Evolutionary conservation across 92 coral and sea anemone genomes (phyloP).

Genomic region (Phenganax stokvisi): DNA sequence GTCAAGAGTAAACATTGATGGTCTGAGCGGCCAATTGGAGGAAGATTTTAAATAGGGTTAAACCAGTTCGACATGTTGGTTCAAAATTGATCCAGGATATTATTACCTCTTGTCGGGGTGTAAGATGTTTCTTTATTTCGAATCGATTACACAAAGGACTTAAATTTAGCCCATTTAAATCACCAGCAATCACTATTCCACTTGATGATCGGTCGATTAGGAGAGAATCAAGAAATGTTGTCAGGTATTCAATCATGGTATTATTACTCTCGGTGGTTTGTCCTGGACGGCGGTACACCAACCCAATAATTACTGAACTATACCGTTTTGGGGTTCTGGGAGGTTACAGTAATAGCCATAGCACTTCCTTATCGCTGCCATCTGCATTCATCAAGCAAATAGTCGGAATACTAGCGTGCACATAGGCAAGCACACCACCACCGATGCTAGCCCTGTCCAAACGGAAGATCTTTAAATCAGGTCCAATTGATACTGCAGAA

Average conservation of each 20-base stretch:
- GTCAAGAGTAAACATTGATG: slow-evolving; percentile 33
- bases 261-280: slow-evolving; percentile 8
- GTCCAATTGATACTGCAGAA: too few relatives aligned
- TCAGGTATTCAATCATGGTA: slow-evolving; percentile 6
- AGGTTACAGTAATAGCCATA: slow-evolving; percentile 25
- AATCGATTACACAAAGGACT: not conserved
- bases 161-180: slow-evolving; percentile 14
- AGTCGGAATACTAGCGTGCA: too few relatives aligned
- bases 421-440: too few relatives aligned
- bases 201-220: slow-evolving; percentile 12
- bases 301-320: slow-evolving; percentile 4
- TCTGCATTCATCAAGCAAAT: too few relatives aligned
- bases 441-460: too few relatives aligned
- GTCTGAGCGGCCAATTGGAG: slow-evolving; percentile 33
- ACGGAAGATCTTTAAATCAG: too few relatives aligned
- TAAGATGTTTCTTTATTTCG: not conserved
- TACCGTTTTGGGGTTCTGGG: slow-evolving; percentile 23
- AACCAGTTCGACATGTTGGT: slow-evolving; percentile 25
- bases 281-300: slow-evolving; percentile 32
- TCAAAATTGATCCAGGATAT: slow-evolving; percentile 8
- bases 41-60: slow-evolving; percentile 2
- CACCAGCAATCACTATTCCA: slow-evolving; percentile 27
- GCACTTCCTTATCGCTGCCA: slow-evolving; percentile 6
- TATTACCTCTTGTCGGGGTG: slow-evolving; percentile 17
- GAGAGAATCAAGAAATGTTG: not conserved